A percentile compares a stretch with the other conserved stretches of the same genome.
phyloP scores from a whole-genome alignment of 2,113 vertebrate species.

The Aythya baeri region DNA sequence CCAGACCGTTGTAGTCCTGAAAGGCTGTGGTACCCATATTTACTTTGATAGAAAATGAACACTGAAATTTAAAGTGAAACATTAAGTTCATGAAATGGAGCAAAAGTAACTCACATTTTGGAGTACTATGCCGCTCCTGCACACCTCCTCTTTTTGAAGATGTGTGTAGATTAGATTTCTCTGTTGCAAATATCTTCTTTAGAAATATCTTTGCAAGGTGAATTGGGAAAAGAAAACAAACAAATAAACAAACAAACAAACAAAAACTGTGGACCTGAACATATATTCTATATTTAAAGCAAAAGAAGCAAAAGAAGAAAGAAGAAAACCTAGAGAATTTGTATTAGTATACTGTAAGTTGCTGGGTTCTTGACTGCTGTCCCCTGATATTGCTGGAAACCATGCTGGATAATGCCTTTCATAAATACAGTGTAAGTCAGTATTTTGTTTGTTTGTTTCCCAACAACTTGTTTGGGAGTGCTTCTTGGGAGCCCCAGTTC shows the following conservation, averaged over 20 bases:
- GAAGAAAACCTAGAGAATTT: background rate
- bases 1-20: background rate
- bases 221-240: background rate
- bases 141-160: background rate
- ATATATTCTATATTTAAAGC: background rate
- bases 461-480: background rate
- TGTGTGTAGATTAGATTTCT: rapidly evolving
- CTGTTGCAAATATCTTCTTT: background rate
- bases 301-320: background rate
- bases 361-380: background rate
- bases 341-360: background rate
- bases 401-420: background rate
- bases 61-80: background rate
- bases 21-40: background rate
- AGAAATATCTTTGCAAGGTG: background rate
- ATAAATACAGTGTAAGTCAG: background rate
- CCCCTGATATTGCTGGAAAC: background rate
- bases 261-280: background rate
- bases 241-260: background rate
- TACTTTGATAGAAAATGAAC: background rate
- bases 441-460: background rate
- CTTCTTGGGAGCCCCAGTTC: background rate
- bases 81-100: background rate
- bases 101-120: background rate
- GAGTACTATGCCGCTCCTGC: background rate